Evolutionary conservation across 2,113 vertebrate species (phyloP).

Genomic region (Cochlearius cochlearius): DNA sequence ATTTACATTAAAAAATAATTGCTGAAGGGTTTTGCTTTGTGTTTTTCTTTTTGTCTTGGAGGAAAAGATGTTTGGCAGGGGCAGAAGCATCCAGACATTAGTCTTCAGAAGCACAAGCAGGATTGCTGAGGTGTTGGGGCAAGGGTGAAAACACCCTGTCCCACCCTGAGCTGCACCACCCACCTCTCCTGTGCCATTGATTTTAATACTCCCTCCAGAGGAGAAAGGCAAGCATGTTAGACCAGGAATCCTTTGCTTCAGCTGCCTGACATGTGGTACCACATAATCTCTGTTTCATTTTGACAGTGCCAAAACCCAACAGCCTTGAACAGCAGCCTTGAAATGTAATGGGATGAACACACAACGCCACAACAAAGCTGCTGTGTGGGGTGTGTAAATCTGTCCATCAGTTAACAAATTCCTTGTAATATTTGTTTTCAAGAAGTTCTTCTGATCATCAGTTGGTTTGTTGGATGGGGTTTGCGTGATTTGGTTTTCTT

Average conservation of each 20-base stretch:
- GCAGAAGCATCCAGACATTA: not conserved
- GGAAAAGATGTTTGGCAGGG: not conserved
- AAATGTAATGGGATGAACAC: constrained; percentile 17
- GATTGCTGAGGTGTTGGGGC: not conserved
- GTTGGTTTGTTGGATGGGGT: not conserved
- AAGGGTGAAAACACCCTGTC: not conserved
- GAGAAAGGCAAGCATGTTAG: not conserved
- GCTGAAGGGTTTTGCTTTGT: not conserved
- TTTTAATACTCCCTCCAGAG: not conserved
- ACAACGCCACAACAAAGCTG: constrained; percentile 26
- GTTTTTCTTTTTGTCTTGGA: not conserved
- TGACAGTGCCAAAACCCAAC: constrained; percentile 38
- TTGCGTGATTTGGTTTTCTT: not conserved
- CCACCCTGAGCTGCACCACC: not conserved
- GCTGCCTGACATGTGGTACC: constrained; percentile 56
- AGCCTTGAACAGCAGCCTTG: constrained; percentile 42
- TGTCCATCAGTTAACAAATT: constrained; percentile 10
- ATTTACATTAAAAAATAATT: constrained; percentile 68
- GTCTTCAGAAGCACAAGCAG: not conserved
- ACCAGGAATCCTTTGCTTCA: constrained; percentile 29
- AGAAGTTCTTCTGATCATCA: not conserved
- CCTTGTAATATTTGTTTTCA: not conserved
- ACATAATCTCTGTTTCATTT: constrained; percentile 6
- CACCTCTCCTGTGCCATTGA: not conserved
- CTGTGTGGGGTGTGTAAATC: not conserved